phyloP scores from a whole-genome alignment of 2,797 vertebrate species.

The Phalanger gymnotis region DNA sequence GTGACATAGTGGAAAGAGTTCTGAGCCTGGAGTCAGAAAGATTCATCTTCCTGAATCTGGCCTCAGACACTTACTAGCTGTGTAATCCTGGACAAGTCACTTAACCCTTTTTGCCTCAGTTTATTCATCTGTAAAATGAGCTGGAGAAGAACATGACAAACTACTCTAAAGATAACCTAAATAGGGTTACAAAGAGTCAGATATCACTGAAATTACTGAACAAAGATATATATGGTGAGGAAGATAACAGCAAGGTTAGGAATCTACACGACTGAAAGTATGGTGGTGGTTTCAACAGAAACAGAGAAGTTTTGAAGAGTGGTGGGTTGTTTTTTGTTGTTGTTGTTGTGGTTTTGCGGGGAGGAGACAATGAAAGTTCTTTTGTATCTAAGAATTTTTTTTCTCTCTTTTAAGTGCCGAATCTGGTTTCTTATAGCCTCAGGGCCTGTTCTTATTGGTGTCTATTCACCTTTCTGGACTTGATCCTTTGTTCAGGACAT shows the following conservation, averaged over 20 bases:
- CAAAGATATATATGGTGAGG: background rate
- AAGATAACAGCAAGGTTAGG: background rate
- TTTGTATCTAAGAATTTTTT: background rate
- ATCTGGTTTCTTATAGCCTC: background rate
- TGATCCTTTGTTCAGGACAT: background rate
- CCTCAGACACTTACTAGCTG: background rate
- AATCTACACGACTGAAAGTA: background rate
- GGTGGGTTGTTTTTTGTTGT: background rate
- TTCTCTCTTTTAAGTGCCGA: background rate
- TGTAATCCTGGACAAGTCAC: background rate
- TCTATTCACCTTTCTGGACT: background rate
- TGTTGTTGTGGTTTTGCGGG: background rate
- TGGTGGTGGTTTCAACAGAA: background rate
- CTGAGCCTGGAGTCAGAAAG: no score
- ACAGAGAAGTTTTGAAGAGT: background rate
- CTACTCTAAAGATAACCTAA: background rate
- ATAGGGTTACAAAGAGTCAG: background rate
- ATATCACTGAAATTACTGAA: background rate
- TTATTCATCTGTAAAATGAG: background rate
- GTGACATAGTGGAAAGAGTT: no score
- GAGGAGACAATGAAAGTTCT: background rate
- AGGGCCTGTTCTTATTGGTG: background rate
- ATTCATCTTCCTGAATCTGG: background rate
- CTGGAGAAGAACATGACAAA: background rate
- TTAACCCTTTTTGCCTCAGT: background rate